Conservation (phyloP, 2,888 invertebrate genomes). For the Chrysolina oricalcia region DNA sequence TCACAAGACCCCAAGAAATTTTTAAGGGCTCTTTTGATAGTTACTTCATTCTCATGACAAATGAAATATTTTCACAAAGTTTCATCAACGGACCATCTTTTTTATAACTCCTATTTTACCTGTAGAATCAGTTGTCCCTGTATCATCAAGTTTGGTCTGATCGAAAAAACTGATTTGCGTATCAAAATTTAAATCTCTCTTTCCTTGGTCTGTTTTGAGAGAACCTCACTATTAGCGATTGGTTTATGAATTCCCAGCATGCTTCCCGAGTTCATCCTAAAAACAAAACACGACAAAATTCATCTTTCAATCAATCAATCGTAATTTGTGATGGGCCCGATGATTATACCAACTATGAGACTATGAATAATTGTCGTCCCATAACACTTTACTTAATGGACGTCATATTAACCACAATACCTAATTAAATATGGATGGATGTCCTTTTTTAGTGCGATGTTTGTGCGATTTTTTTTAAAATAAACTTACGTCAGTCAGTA, state of each 20-base stretch:
- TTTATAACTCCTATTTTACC: too few relatives aligned
- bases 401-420: conserved; percentile 18
- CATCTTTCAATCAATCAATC: conserved; percentile 2
- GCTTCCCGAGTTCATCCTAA: background rate
- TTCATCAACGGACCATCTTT: too few relatives aligned
- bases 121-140: background rate
- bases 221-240: background rate
- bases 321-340: background rate
- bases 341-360: background rate
- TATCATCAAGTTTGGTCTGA: background rate
- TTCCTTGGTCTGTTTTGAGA: background rate
- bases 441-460: conserved; percentile 18
- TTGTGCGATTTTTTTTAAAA: conserved; percentile 10
- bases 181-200: background rate
- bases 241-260: conserved; percentile 4
- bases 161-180: background rate
- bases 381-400: conserved; percentile 8
- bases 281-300: conserved; percentile 4
- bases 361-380: conserved; percentile 11
- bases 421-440: conserved; percentile 21
- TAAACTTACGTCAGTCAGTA: conserved; percentile 9
- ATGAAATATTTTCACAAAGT: too few relatives aligned
- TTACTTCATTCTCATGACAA: too few relatives aligned
- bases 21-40: too few relatives aligned
- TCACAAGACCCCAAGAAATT: too few relatives aligned